Evolutionary conservation across 2,888 invertebrate species (phyloP).

Genomic region (Agrochola lota): DNA sequence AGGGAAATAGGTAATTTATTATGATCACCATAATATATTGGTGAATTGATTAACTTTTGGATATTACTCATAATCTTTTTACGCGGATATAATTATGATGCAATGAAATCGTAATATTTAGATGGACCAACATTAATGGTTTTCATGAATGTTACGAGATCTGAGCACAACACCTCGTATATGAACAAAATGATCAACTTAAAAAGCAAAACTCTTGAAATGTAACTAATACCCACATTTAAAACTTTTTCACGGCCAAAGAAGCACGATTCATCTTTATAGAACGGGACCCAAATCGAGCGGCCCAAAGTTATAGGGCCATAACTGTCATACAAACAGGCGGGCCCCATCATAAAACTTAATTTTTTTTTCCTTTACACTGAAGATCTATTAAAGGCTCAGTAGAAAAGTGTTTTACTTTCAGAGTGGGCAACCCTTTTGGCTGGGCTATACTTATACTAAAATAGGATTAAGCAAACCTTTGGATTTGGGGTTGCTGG

Average conservation of each 20-base stretch:
- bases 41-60: slow-evolving; percentile 14
- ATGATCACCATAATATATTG: slow-evolving; percentile 7
- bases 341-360: slow-evolving; percentile 45
- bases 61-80: slow-evolving; percentile 11
- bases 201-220: slow-evolving; percentile 11
- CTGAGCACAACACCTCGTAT: neutral
- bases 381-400: slow-evolving; percentile 35
- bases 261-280: slow-evolving; percentile 47
- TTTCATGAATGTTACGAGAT: neutral
- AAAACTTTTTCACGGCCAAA: slow-evolving; percentile 56
- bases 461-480: slow-evolving; percentile 12
- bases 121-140: neutral
- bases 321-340: slow-evolving; percentile 61
- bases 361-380: slow-evolving; percentile 40
- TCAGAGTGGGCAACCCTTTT: neutral
- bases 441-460: neutral
- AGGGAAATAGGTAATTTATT: slow-evolving; percentile 9
- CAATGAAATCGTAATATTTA: too few species aligned
- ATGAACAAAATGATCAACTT: slow-evolving; percentile 8
- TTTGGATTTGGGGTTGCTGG: neutral
- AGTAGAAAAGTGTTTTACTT: slow-evolving; percentile 11
- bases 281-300: slow-evolving; percentile 44
- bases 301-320: slow-evolving; percentile 48
- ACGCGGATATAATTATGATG: too few species aligned
- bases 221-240: slow-evolving; percentile 42